These are phyloP conservation scores for Nyctereutes procyonoides DNA, from an alignment of 2,113 vertebrate genomes.

Conservation along the genomic window DNA sequence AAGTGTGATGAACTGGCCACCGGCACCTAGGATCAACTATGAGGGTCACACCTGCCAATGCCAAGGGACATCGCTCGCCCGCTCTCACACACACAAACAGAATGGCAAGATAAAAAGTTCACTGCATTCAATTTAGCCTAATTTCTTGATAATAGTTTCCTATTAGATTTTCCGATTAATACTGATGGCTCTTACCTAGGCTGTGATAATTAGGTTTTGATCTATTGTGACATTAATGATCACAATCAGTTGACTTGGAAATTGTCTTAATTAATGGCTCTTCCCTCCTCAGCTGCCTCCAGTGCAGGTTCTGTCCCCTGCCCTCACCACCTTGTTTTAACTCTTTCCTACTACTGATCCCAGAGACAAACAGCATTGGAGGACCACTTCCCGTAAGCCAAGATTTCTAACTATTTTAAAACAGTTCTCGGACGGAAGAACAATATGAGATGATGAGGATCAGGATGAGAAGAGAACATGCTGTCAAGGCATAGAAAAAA, in stretches of 20 bases:
- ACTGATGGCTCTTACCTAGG: constrained; percentile 81
- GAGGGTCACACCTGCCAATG: constrained; percentile 69
- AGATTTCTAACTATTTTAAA: constrained; percentile 53
- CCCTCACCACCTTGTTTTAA: constrained; percentile 57
- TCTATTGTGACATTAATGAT: constrained; percentile 85
- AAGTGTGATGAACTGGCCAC: constrained; percentile 23
- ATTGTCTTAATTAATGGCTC: constrained; percentile 82
- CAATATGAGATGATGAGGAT: constrained; percentile 8
- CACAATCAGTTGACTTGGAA: constrained; percentile 84
- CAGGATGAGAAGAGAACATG: constrained; percentile 15
- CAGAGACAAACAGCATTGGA: constrained; percentile 10
- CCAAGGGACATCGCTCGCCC: background rate
- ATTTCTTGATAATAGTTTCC: constrained; percentile 83
- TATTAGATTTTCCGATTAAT: constrained; percentile 84
- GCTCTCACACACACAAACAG: background rate
- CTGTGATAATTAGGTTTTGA: constrained; percentile 85
- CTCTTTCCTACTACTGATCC: constrained; percentile 63
- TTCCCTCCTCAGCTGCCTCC: constrained; percentile 68
- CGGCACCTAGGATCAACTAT: constrained; percentile 13
- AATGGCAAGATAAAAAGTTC: constrained; percentile 76
- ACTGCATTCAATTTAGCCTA: constrained; percentile 80
- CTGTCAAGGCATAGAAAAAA: background rate
- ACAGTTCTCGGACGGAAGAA: constrained; percentile 55
- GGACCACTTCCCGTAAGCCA: constrained; percentile 21
- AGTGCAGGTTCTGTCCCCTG: constrained; percentile 31